These are phyloP conservation scores for Miichthys miiuy DNA, from an alignment of 2,797 vertebrate species.

Conservation along the genomic window DNA sequence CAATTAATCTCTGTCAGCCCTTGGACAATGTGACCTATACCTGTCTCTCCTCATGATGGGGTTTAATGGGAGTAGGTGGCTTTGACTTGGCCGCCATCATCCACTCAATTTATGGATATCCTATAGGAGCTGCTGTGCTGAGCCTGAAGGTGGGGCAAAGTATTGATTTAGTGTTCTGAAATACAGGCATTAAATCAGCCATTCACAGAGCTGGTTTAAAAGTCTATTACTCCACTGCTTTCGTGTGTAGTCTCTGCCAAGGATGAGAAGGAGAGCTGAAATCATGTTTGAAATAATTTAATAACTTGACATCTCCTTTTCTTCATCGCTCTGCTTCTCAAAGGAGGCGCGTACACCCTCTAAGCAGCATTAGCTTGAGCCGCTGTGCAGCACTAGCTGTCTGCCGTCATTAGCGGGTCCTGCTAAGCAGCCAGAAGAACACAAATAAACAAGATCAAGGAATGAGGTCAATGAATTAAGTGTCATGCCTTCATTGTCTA, in stretches of 20 bases:
- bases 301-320: constrained; percentile 30
- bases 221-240: constrained; percentile 55
- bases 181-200: constrained; percentile 65
- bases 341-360: constrained; percentile 25
- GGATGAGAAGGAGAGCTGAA: constrained; percentile 44
- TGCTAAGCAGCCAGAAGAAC: constrained; percentile 44
- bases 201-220: constrained; percentile 63
- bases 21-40: constrained; percentile 75
- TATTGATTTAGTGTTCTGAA: constrained; percentile 65
- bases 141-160: constrained; percentile 49
- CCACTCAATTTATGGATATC: constrained; percentile 78
- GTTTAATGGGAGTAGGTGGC: constrained; percentile 63
- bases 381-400: constrained; percentile 23
- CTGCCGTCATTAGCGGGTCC: constrained; percentile 37
- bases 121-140: constrained; percentile 54
- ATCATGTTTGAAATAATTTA: constrained; percentile 60
- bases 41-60: constrained; percentile 67
- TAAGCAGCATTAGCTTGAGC: constrained; percentile 38
- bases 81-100: constrained; percentile 63
- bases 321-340: constrained; percentile 26
- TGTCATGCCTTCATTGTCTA: constrained; percentile 50
- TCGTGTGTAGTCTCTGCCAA: background rate
- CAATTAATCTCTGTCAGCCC: constrained; percentile 79
- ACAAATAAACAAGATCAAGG: constrained; percentile 68
- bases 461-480: constrained; percentile 73